phyloP scores from a whole-genome alignment of 30 jellyfish, hydroid and myxozoan species.

The Hydra vulgaris region DNA sequence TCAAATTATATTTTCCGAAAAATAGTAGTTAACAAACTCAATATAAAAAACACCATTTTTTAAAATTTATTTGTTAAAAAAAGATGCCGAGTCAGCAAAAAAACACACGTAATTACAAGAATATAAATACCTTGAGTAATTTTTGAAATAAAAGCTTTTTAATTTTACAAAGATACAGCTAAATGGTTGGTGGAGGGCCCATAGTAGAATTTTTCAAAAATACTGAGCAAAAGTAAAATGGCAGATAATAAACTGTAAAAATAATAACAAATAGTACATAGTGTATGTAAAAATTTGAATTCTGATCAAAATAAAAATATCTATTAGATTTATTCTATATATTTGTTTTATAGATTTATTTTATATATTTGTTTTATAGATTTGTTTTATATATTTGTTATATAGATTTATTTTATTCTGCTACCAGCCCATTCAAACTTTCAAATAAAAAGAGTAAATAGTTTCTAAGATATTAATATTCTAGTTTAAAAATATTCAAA shows the following conservation, averaged over 20 bases:
- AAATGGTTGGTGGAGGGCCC: not conserved
- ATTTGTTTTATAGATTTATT: too few relatives aligned
- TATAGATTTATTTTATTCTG: too few relatives aligned
- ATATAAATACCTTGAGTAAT: not conserved
- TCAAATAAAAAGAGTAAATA: not conserved
- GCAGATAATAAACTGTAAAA: not conserved
- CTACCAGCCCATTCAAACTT: not conserved
- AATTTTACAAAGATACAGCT: not conserved
- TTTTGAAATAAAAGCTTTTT: not conserved
- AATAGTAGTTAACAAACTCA: too few relatives aligned
- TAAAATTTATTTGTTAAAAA: not conserved
- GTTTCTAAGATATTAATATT: not conserved
- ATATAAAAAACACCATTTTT: not conserved
- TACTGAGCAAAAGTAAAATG: not conserved
- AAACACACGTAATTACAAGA: not conserved
- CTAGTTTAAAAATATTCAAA: not conserved
- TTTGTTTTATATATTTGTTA: too few relatives aligned
- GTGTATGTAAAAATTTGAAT: not conserved
- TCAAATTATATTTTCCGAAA: not conserved
- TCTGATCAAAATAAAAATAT: not conserved
- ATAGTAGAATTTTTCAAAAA: not conserved
- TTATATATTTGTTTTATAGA: too few relatives aligned
- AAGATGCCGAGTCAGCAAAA: not conserved
- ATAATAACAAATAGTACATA: not conserved
- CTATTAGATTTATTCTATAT: not conserved